Evolutionary conservation across 2,797 vertebrate genomes (phyloP), one percentile per base, ranked within the genome.

Genomic region (Oceanodroma leucorhoa): DNA sequence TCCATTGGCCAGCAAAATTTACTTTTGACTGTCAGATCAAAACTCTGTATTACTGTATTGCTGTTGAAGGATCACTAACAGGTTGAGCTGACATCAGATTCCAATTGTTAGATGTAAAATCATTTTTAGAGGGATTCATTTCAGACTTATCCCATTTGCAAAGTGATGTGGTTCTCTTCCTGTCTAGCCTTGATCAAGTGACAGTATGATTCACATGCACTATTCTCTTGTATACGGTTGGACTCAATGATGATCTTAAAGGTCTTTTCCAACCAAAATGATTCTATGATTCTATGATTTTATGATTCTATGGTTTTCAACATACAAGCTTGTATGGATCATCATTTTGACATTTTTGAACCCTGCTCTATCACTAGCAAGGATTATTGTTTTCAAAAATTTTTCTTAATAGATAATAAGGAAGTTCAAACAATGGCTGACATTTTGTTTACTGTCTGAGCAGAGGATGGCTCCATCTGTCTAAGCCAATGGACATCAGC

Each of bases 281-380:
- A 22, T 41, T 65, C 40, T 45, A 24, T 45, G 14, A 24, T 45
- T 65, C 22, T n/a, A 48, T 14, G 45, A 3, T 20, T 72, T 71
- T 90, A 24, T 45, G 10, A n/a, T 45, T 65, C 30, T 45, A 36
- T 14, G 45, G 5, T 17, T 72, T 71, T 90, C 58, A 67, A 79
- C 27, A 43, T 19, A 23, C 16, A 60, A 51, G 4, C 2, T 64
- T 27, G 14, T 54, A 7, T 6, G 27, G 22, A n/a, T 55, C 5
- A 13, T 75, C 58, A 50, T 55, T 41, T 58, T 58, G 8, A 54
- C 2, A 10, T 54, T 70, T 84, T 79, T 29, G 11, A 78, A 70
- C 15, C 8, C 5, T 73, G 14, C 2, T 43, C 10, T 73, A 10
- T 53, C 11, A 45, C 43, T 64, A 69, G 7, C 0, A 0, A 92